phyloP scores from a whole-genome alignment of 2,888 invertebrate species.

The Tanytarsus gracilentus region DNA sequence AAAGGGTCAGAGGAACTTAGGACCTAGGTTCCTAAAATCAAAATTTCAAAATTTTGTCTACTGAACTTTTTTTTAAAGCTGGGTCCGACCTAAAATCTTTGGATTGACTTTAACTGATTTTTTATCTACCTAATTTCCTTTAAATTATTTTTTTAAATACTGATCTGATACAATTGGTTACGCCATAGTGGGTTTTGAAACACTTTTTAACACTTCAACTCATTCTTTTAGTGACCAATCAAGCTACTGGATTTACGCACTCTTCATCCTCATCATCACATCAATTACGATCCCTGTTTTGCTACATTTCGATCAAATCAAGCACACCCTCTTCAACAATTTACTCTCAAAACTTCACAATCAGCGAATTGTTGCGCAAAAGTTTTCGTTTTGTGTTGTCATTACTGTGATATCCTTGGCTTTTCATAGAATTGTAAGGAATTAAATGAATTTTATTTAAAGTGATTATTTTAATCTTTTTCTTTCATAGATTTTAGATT shows the following conservation, averaged over 20 bases:
- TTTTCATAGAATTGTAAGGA: slow-evolving; percentile 24
- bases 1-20: too few relatives aligned
- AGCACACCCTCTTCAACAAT: slow-evolving; percentile 4
- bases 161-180: too few relatives aligned
- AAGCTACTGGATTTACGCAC: slow-evolving; percentile 13
- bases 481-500: slow-evolving; percentile 17
- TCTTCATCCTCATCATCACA: slow-evolving; percentile 9
- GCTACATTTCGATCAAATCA: slow-evolving; percentile 13
- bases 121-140: not conserved
- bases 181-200: too few relatives aligned
- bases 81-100: not conserved
- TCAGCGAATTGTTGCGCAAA: slow-evolving; percentile 24
- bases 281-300: slow-evolving; percentile 15
- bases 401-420: slow-evolving; percentile 28
- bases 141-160: not conserved
- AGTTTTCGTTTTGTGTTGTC: slow-evolving; percentile 21
- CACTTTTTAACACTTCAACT: too few relatives aligned
- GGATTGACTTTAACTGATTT: not conserved
- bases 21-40: too few relatives aligned
- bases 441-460: not conserved
- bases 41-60: too few relatives aligned
- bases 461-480: not conserved
- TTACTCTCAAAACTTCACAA: slow-evolving; percentile 11
- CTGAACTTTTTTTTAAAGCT: too few relatives aligned
- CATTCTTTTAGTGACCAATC: not conserved